phyloP scores from a whole-genome alignment of 2,797 vertebrate species.

The Mallotus villosus region DNA sequence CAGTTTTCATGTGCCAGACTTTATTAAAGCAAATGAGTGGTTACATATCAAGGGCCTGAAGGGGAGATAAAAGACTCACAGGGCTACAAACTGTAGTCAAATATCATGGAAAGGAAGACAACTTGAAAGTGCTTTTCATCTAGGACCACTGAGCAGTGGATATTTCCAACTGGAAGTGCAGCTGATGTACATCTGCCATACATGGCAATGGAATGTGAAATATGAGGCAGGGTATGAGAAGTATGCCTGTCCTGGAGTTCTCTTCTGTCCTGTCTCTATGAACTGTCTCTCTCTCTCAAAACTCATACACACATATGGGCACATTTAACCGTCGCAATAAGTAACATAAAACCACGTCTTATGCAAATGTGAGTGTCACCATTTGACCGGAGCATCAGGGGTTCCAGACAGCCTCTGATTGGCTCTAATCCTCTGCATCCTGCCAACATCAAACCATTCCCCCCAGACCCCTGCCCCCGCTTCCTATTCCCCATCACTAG shows the following conservation, averaged over 20 bases:
- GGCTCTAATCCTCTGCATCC: slow-evolving; percentile 59
- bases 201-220: slow-evolving; percentile 72
- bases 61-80: background rate
- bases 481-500: slow-evolving; percentile 1
- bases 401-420: slow-evolving; percentile 30
- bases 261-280: slow-evolving; percentile 9
- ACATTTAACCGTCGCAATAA: no score
- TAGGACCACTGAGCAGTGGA: background rate
- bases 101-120: background rate
- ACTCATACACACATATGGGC: background rate
- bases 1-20: background rate
- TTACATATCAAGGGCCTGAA: no score
- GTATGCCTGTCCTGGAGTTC: slow-evolving; percentile 18
- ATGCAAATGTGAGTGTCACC: background rate
- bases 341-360: background rate
- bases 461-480: slow-evolving; percentile 1
- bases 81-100: background rate
- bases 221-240: slow-evolving; percentile 44
- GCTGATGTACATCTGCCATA: slow-evolving; percentile 62
- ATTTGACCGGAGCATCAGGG: background rate
- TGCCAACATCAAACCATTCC: slow-evolving; percentile 32
- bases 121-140: no score
- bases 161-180: slow-evolving; percentile 46
- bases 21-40: background rate
- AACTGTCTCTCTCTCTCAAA: background rate